A percentile compares a stretch with the other conserved stretches of the same genome.
These are phyloP conservation scores for Seladonia tumulorum DNA, from an alignment of 2,888 invertebrate genomes.

Conservation along the genomic window DNA sequence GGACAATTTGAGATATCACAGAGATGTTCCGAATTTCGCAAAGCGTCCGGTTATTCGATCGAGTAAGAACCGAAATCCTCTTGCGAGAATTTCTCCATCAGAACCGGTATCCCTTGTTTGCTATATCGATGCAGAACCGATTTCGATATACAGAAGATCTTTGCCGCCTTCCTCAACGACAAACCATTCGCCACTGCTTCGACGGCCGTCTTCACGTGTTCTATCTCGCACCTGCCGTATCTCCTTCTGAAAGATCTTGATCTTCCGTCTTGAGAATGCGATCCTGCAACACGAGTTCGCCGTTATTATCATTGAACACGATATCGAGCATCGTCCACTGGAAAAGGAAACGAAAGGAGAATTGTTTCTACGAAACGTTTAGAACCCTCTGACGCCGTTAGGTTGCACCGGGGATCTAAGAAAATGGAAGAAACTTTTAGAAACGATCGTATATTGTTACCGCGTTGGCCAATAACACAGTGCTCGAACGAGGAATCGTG, in stretches of 20 bases:
- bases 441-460: slow-evolving; percentile 8
- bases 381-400: not conserved
- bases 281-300: slow-evolving; percentile 58
- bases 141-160: slow-evolving; percentile 73
- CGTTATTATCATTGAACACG: not conserved
- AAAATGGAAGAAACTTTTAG: not conserved
- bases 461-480: not conserved
- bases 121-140: slow-evolving; percentile 77
- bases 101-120: slow-evolving; percentile 66
- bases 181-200: slow-evolving; percentile 75
- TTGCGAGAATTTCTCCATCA: slow-evolving; percentile 9
- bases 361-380: not conserved
- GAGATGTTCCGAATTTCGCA: not conserved
- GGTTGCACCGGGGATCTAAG: not conserved
- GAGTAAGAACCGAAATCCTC: not conserved
- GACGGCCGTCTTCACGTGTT: slow-evolving; percentile 69
- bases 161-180: slow-evolving; percentile 77
- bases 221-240: slow-evolving; percentile 33
- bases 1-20: not conserved
- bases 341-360: not conserved
- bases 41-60: not conserved
- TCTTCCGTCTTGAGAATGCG: not conserved
- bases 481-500: not conserved
- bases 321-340: not conserved
- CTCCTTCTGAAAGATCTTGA: not conserved